Evolutionary conservation across 2,797 vertebrate species (phyloP).

Genomic region (Aldrovandia affinis): DNA sequence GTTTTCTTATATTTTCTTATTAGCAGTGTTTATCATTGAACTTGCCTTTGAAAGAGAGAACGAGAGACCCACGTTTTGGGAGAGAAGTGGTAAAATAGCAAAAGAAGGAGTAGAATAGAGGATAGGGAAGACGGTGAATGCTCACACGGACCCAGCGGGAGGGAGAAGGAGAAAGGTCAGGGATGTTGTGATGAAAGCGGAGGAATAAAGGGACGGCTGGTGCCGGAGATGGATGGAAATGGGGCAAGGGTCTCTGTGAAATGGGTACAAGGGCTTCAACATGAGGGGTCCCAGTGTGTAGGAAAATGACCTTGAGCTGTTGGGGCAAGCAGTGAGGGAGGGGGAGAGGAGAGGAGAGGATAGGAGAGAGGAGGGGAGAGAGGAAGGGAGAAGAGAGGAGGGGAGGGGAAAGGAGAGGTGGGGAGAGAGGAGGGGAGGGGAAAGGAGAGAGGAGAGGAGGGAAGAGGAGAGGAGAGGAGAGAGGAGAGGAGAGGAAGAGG

Average conservation of each 20-base stretch:
- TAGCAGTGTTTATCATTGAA: too few relatives aligned
- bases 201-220: background rate
- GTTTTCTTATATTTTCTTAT: too few relatives aligned
- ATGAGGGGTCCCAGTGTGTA: background rate
- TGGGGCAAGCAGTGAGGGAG: background rate
- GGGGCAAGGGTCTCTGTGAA: constrained; percentile 15
- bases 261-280: background rate
- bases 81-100: too few relatives aligned
- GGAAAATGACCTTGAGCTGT: constrained; percentile 9
- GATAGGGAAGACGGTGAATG: background rate
- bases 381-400: background rate
- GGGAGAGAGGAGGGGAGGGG: background rate
- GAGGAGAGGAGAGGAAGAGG: background rate
- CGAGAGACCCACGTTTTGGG: background rate
- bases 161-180: background rate
- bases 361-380: too few relatives aligned
- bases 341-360: background rate
- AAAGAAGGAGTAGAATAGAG: background rate
- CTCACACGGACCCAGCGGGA: background rate
- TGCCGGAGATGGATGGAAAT: background rate
- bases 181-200: background rate
- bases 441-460: too few relatives aligned
- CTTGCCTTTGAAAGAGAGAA: too few relatives aligned
- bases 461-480: background rate
- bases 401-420: background rate